Percentiles rank a stretch among this genome's conserved stretches.
Conservation (phyloP, 2,113 vertebrate species). For the Grallaria varia region DNA sequence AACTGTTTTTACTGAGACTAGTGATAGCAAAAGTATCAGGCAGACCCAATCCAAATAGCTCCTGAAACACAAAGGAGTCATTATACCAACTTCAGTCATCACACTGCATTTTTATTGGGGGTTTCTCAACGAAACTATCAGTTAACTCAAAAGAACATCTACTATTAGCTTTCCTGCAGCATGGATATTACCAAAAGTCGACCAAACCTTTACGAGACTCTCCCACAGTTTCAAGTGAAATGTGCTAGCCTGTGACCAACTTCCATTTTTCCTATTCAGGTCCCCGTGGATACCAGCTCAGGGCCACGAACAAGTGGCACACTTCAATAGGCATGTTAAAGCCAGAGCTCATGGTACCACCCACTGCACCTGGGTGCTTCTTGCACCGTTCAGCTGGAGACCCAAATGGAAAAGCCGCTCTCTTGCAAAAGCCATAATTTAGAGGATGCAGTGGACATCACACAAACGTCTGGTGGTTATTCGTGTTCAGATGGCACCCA, state of each 20-base stretch:
- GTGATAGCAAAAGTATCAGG: conserved; percentile 51
- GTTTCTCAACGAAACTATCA: neutral
- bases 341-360: neutral
- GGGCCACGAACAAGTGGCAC: rapidly evolving
- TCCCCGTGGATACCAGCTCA: neutral
- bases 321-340: neutral
- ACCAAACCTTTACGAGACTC: neutral
- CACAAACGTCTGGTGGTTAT: neutral
- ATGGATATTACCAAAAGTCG: neutral
- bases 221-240: neutral
- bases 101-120: neutral
- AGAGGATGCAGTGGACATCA: neutral
- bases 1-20: conserved; percentile 42
- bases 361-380: neutral
- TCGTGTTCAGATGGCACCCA: neutral
- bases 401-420: neutral
- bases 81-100: neutral
- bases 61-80: conserved; percentile 40
- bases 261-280: neutral
- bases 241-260: neutral
- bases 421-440: neutral
- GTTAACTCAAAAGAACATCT: neutral
- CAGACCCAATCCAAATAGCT: neutral
- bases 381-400: rapidly evolving
- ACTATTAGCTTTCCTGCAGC: neutral